Percentiles rank a stretch among this genome's conserved stretches.
phyloP scores from a whole-genome alignment of 2,113 vertebrate genomes.

The Onychorhynchus coronatus region DNA sequence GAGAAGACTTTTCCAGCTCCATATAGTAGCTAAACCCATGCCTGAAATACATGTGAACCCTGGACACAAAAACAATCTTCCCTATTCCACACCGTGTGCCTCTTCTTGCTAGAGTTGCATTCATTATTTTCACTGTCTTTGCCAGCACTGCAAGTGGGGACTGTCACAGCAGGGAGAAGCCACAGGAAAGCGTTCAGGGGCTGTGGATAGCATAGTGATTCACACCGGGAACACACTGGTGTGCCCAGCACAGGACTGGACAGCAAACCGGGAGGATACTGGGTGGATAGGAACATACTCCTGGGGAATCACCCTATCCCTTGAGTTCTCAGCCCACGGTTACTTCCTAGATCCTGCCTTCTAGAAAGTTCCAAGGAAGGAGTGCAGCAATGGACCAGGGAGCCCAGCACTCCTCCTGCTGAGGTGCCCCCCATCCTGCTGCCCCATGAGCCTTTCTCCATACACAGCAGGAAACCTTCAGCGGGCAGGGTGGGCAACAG shows the following conservation, averaged over 20 bases:
- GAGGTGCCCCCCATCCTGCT: background rate
- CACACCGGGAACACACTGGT: background rate
- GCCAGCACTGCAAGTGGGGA: background rate
- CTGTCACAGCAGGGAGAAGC: background rate
- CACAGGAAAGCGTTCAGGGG: background rate
- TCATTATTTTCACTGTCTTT: background rate
- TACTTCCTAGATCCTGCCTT: background rate
- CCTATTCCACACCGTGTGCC: rapidly evolving
- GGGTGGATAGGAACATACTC: background rate
- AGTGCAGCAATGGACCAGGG: background rate
- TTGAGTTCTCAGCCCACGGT: background rate
- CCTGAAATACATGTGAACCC: background rate
- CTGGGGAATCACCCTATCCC: background rate
- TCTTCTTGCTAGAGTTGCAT: background rate
- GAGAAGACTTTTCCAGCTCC: background rate
- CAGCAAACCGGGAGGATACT: background rate
- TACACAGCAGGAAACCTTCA: background rate
- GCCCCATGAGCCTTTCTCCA: background rate
- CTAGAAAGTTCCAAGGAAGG: background rate
- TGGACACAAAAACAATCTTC: background rate
- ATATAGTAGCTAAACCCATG: background rate
- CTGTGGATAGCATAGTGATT: background rate
- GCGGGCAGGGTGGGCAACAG: background rate
- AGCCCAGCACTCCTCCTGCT: background rate
- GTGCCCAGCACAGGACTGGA: background rate